phyloP scores from a whole-genome alignment of 2,888 invertebrate species.

The Phengaris alcon region DNA sequence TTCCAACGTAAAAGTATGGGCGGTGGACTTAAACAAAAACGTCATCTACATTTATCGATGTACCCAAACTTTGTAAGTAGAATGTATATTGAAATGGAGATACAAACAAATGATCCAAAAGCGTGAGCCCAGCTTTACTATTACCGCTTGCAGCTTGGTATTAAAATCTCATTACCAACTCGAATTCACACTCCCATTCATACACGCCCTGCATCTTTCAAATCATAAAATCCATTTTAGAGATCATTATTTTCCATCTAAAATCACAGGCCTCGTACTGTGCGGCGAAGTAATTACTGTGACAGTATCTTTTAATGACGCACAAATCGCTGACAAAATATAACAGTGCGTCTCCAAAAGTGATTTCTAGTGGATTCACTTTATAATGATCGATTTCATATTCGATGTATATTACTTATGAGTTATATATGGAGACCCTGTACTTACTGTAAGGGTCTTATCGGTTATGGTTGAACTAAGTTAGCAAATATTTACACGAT shows the following conservation, averaged over 20 bases:
- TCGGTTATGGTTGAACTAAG: no score
- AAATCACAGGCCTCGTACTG: background rate
- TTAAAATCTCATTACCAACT: conserved; percentile 33
- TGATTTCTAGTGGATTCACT: background rate
- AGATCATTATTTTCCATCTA: conserved; percentile 18
- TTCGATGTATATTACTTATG: background rate
- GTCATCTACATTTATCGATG: no score
- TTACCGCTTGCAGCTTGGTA: conserved; percentile 30
- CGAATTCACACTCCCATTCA: conserved; percentile 20
- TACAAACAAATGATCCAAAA: background rate
- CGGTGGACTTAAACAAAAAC: no score
- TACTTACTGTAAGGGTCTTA: background rate
- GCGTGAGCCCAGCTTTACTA: conserved; percentile 3
- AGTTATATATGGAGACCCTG: background rate
- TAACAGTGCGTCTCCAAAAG: background rate
- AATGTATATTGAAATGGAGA: background rate
- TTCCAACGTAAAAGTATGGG: no score
- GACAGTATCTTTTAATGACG: conserved; percentile 8
- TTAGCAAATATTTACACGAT: no score
- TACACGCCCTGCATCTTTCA: background rate
- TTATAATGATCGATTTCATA: background rate
- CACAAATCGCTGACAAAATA: background rate
- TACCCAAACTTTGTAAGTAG: no score
- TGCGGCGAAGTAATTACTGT: background rate
- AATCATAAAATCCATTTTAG: background rate